A percentile compares a stretch with the other conserved stretches of the same genome.
These are phyloP conservation scores for Hypomecis punctinalis DNA, from an alignment of 2,888 invertebrate genomes.

Conservation along the genomic window DNA sequence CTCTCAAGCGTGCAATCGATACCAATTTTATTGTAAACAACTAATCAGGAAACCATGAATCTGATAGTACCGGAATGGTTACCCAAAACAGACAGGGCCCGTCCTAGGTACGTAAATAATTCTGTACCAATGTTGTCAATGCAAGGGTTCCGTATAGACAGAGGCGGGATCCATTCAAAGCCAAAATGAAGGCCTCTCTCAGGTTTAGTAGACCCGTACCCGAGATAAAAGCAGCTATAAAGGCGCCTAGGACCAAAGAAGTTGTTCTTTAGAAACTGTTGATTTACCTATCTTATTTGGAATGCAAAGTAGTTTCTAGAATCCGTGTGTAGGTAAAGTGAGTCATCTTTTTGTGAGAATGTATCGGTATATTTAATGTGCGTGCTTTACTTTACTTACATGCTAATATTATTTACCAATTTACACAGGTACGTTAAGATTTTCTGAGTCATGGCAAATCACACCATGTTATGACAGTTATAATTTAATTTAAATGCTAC, in stretches of 20 bases:
- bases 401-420: too few species aligned
- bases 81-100: constrained; percentile 6
- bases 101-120: constrained; percentile 29
- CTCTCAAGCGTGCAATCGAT: constrained; percentile 5
- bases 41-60: constrained; percentile 19
- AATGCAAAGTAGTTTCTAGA: constrained; percentile 7
- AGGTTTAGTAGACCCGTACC: constrained; percentile 20
- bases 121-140: constrained; percentile 24
- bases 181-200: constrained; percentile 19
- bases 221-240: constrained; percentile 16
- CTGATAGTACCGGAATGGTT: constrained; percentile 4
- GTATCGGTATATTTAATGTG: neutral
- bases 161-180: constrained; percentile 20
- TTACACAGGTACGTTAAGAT: too few species aligned
- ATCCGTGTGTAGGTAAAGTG: neutral
- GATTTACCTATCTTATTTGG: constrained; percentile 13
- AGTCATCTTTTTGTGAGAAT: neutral
- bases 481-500: too few species aligned
- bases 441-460: too few species aligned
- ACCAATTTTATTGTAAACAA: constrained; percentile 7
- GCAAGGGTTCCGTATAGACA: constrained; percentile 15
- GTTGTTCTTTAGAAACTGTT: constrained; percentile 14
- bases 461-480: too few species aligned
- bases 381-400: neutral
- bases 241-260: constrained; percentile 15